Conservation (phyloP, 2,888 invertebrate species). For the Arrhopalites spinosus region DNA sequence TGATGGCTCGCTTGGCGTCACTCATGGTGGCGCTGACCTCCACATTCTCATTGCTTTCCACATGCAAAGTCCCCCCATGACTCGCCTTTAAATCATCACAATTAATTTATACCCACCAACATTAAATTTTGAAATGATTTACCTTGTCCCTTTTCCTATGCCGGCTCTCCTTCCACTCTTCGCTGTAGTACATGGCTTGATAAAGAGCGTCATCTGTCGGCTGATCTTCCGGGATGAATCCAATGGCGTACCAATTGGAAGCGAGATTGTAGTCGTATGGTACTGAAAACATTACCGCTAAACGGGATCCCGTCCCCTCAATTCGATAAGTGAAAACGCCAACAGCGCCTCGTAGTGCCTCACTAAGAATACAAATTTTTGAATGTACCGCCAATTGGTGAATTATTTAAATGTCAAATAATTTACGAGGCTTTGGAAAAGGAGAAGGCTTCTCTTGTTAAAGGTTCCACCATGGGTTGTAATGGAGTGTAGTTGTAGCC, state of each 20-base stretch:
- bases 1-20: conserved; percentile 39
- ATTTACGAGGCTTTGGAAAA: conserved; percentile 44
- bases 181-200: conserved; percentile 41
- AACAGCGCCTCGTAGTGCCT: conserved; percentile 37
- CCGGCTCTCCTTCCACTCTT: conserved; percentile 6
- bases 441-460: conserved; percentile 35
- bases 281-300: conserved; percentile 43
- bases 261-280: conserved; percentile 42
- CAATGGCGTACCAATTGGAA: conserved; percentile 41
- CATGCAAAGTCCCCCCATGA: conserved; percentile 28
- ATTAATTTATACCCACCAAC: too few relatives aligned
- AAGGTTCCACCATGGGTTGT: conserved; percentile 31
- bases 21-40: conserved; percentile 40
- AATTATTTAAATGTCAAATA: too few relatives aligned
- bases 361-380: conserved; percentile 16
- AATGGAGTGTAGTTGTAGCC: conserved; percentile 37
- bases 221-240: conserved; percentile 14
- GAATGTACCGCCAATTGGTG: too few relatives aligned
- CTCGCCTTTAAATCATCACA: conserved; percentile 31
- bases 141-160: conserved; percentile 39
- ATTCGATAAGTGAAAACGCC: conserved; percentile 41
- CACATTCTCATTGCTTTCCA: conserved; percentile 21
- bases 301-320: conserved; percentile 20
- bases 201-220: conserved; percentile 34
- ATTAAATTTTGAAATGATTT: background rate